phyloP scores from a whole-genome alignment of 2,113 vertebrate species.

The Tautogolabrus adspersus region DNA sequence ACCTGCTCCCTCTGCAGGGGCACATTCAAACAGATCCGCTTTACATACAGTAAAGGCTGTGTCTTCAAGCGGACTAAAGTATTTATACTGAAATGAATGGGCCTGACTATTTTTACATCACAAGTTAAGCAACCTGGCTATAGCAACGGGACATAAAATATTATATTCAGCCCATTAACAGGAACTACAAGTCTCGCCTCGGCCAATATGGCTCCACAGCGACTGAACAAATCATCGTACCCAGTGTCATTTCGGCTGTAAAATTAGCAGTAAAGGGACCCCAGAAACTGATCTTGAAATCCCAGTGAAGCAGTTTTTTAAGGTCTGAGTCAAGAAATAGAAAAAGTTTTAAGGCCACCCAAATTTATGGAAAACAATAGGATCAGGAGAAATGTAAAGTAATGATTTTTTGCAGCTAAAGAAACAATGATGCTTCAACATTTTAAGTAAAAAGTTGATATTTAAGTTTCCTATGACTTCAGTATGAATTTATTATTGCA shows the following conservation, averaged over 20 bases:
- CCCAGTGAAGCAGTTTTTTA: constrained; percentile 58
- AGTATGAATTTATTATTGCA: no score
- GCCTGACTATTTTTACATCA: constrained; percentile 80
- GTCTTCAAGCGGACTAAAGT: constrained; percentile 76
- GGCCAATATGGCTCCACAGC: constrained; percentile 76
- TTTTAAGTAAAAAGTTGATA: not conserved
- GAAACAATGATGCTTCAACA: not conserved
- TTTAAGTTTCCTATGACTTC: no score
- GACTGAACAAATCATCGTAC: constrained; percentile 76
- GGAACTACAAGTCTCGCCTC: constrained; percentile 74
- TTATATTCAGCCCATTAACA: constrained; percentile 80
- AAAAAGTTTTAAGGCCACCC: constrained; percentile 24
- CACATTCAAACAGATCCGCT: constrained; percentile 77
- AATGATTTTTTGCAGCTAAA: not conserved
- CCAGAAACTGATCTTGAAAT: constrained; percentile 57
- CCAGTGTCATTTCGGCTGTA: constrained; percentile 68
- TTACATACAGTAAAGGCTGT: constrained; percentile 73
- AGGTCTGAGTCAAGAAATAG: constrained; percentile 41
- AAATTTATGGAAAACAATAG: not conserved
- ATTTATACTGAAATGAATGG: constrained; percentile 82
- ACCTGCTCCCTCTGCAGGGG: constrained; percentile 75
- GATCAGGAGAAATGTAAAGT: not conserved
- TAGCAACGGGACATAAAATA: constrained; percentile 82
- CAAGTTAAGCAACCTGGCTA: constrained; percentile 79
- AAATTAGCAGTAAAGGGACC: constrained; percentile 74